phyloP scores from a whole-genome alignment of 2,113 vertebrate genomes.

The Okapia johnstoni region DNA sequence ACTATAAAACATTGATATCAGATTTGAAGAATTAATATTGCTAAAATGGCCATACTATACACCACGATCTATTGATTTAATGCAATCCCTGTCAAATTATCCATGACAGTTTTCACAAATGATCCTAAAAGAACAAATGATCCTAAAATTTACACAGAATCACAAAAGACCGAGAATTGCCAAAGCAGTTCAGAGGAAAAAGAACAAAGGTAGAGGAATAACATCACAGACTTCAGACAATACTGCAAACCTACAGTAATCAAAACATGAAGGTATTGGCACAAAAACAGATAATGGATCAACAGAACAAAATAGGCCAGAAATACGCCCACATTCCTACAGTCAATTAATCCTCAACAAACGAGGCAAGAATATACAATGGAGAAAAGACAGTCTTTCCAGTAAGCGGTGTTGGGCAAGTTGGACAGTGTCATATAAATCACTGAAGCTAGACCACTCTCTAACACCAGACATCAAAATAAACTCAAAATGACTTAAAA shows the following conservation, averaged over 20 bases:
- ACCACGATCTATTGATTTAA: background rate
- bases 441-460: background rate
- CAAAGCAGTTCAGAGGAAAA: background rate
- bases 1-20: background rate
- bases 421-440: background rate
- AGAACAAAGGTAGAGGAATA: background rate
- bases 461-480: background rate
- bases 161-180: background rate
- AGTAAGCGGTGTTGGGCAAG: background rate
- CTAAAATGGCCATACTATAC: background rate
- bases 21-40: background rate
- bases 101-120: background rate
- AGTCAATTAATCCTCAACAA: background rate
- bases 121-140: background rate
- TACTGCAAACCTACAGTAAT: background rate
- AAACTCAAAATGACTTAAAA: background rate
- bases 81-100: background rate
- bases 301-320: background rate
- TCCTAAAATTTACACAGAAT: background rate
- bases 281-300: background rate
- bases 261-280: background rate
- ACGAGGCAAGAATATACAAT: background rate
- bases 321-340: background rate
- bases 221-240: background rate
- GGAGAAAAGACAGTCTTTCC: background rate